Base-by-base conservation (phyloP, 2,888 invertebrate species). In the Drosophila gaucha region DNA sequence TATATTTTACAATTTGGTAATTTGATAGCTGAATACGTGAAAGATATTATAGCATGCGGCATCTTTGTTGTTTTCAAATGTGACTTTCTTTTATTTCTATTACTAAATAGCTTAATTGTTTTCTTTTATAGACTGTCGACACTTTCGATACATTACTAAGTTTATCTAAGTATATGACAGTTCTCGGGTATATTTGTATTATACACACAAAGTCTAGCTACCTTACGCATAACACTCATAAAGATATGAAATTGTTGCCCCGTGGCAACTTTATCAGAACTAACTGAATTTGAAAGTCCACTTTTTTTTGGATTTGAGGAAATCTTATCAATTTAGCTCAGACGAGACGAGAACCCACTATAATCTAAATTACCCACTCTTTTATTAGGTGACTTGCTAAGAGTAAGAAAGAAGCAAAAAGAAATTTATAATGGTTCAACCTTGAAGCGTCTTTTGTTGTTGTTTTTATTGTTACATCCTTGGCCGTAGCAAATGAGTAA, bases 331-430 rank as follows among this genome's bases (percentile, higher is more conserved):
- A 20, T n/a, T 10, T 52, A 31, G 20, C 20, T n/a, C n/a, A n/a
- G n/a, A n/a, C n/a, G 18, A 20, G 18, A 30, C 18, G 16, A 18
- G 18, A 12, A 12, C 18, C 16, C n/a, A 3, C 41, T 24, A 46
- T 47, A 72, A 72, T 55, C 73, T 39, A 65, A 65, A 76, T 76
- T 47, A 14, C 26, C 54, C 22, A 39, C 24, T 47, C 26, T 4
- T 36, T 18, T 38, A 30, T 16, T 14, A 26, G 28, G 8, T n/a
- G n/a, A n/a, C n/a, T n/a, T n/a, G n/a, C n/a, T n/a, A n/a, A 8
- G n/a, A 9, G 26, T 10, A 6, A 12, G 6, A 8, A 24, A 16
- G 8, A 10, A 8, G 9, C 24, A 10, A 41, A 41, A 2, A 9
- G 14, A 10, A 43, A 22, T 36, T 20, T 1, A n/a, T 16, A 30